Base-by-base conservation (phyloP, 2,113 vertebrate genomes). In the Chionomys nivalis region DNA sequence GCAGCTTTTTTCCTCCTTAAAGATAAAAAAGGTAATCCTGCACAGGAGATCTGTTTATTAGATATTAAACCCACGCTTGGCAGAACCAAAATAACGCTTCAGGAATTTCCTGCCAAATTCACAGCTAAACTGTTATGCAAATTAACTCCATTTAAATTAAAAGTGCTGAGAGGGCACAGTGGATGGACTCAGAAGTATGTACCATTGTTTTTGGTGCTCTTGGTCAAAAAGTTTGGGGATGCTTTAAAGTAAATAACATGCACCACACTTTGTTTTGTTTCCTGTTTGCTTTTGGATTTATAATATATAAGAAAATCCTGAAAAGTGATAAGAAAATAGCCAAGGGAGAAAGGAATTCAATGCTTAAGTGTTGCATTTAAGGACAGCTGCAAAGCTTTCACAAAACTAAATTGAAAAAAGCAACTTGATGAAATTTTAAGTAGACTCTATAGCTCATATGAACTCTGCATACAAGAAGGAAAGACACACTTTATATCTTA, bases 101-200 rank as follows among this genome's bases (percentile, higher is more conserved):
- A 90, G 85, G 91, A 96, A 95, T 97, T 97, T 94, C 82, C 79
- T 96, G 95, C 93, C 97, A 97, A 97, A 96, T 96, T 97, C 96
- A 91, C 94, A 97, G 94, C 92, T 96, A 95, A 96, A 97, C 96
- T 92, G 87, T 96, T 98, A 97, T 97, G 93, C 85, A 97, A 98
- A 97, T 98, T 94, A 97, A 96, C 90, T 98, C 95, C 93, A 95
- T 96, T 92, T 96, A 97, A 97, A 97, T 98, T 96, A 95, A 97
- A 97, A 96, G 90, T 93, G 79, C 85, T 92, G 93, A 94, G 72
- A 97, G 61, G 83, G 78, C 93, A 87, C 83, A 96, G 88, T 91
- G 90, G 96, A 97, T 92, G 93, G 42, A 95, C 61, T 75, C 93
- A 73, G 83, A 93, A 96, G 68, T 87, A 87, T 0, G 17, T 63